A percentile compares a stretch with the other conserved stretches of the same genome.
phyloP scores from a whole-genome alignment of 2,113 vertebrate species.

The Myanophis thanlyinensis region DNA sequence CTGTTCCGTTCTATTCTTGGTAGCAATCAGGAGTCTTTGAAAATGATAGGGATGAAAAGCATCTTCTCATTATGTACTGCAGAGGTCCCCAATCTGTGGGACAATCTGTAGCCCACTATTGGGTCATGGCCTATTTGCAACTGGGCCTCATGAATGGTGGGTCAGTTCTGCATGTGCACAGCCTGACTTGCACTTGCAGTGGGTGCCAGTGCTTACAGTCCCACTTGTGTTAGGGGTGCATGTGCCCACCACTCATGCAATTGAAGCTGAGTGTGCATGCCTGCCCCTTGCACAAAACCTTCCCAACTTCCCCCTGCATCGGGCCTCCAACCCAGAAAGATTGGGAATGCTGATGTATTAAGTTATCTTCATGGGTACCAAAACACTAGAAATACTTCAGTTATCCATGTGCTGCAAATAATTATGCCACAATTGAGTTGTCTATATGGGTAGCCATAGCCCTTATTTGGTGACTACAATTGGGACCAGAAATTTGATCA shows the following conservation, averaged over 20 bases:
- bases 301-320: background rate
- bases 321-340: background rate
- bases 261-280: fast-evolving
- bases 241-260: background rate
- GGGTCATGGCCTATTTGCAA: background rate
- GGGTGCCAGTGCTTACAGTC: background rate
- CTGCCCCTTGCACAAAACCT: background rate
- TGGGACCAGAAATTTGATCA: background rate
- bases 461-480: background rate
- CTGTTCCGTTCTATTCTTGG: too few relatives aligned
- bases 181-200: background rate
- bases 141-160: background rate
- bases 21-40: constrained; percentile 58
- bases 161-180: background rate
- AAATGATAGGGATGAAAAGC: background rate
- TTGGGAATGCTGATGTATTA: background rate
- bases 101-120: background rate
- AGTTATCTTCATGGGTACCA: constrained; percentile 70
- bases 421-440: constrained; percentile 76
- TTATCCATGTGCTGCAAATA: constrained; percentile 69
- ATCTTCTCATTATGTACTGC: constrained; percentile 56
- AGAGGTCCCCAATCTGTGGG: background rate
- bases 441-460: constrained; percentile 43
- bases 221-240: background rate
- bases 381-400: constrained; percentile 69